Conservation (phyloP, 1,140 invertebrate genomes). For the Drosophila sproati region DNA sequence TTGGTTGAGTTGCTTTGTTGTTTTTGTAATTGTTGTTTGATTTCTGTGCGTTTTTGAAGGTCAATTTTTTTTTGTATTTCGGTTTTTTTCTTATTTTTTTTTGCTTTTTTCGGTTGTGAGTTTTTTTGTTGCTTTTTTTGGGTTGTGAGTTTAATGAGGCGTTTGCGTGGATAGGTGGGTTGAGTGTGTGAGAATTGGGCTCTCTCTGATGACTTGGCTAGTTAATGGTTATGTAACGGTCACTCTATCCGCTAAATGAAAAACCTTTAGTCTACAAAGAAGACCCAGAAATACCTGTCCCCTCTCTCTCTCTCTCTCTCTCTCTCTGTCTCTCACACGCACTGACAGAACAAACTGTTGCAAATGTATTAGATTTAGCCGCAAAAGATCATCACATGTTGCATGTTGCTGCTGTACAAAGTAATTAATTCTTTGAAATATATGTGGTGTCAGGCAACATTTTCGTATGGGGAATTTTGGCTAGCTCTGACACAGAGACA, state of each 20-base stretch:
- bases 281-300: neutral
- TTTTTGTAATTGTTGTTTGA: slow-evolving; percentile 63
- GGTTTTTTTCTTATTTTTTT: slow-evolving; percentile 18
- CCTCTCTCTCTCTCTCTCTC: neutral
- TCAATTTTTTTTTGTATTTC: slow-evolving; percentile 67
- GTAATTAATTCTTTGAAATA: neutral
- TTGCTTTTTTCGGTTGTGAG: slow-evolving; percentile 8
- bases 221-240: slow-evolving; percentile 36
- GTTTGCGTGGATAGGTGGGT: slow-evolving; percentile 65
- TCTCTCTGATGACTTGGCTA: slow-evolving; percentile 23
- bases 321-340: no score
- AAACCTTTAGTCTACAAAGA: neutral
- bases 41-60: slow-evolving; percentile 78
- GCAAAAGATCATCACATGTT: no score
- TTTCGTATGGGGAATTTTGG: no score
- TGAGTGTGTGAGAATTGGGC: slow-evolving; percentile 56
- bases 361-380: neutral
- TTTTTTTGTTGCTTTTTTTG: slow-evolving; percentile 18
- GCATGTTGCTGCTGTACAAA: neutral
- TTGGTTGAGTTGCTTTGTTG: slow-evolving; percentile 64
- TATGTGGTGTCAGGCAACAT: no score
- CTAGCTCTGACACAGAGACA: slow-evolving; percentile 23
- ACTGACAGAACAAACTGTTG: neutral
- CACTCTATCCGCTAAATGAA: neutral
- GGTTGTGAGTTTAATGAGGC: slow-evolving; percentile 65